These are phyloP conservation scores for Xestia c-nigrum DNA, from an alignment of 2,888 invertebrate genomes.

Conservation along the genomic window DNA sequence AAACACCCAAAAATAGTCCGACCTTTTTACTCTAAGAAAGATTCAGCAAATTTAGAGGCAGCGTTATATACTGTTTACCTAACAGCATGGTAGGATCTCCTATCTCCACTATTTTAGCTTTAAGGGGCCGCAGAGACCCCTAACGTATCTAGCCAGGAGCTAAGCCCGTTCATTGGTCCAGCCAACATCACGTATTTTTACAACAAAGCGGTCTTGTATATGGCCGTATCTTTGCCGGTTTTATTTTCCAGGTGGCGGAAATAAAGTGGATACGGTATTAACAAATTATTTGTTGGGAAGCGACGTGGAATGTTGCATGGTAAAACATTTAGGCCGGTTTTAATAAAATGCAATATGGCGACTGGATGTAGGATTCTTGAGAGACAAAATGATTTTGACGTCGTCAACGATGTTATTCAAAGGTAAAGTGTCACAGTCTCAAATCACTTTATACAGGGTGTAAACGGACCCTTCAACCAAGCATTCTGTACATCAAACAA, in stretches of 20 bases:
- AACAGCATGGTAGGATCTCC: slow-evolving; percentile 44
- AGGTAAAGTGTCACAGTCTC: neutral
- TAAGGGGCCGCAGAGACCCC: slow-evolving; percentile 62
- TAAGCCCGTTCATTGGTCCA: slow-evolving; percentile 55
- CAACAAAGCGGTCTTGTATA: slow-evolving; percentile 53
- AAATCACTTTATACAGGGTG: neutral
- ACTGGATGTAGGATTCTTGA: neutral
- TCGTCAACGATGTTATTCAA: neutral
- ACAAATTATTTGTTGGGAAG: slow-evolving; percentile 26
- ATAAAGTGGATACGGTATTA: slow-evolving; percentile 44
- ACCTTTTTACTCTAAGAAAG: slow-evolving; percentile 14
- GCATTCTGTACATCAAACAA: no score
- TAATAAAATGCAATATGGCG: slow-evolving; percentile 8
- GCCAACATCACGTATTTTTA: slow-evolving; percentile 55
- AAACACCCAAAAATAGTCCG: slow-evolving; percentile 23
- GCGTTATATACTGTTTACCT: slow-evolving; percentile 51
- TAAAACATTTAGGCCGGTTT: neutral
- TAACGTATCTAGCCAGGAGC: slow-evolving; percentile 50
- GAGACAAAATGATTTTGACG: neutral
- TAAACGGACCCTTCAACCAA: no score
- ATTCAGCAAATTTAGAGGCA: slow-evolving; percentile 34
- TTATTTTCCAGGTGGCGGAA: slow-evolving; percentile 43
- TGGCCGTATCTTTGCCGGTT: slow-evolving; percentile 48
- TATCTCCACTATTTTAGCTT: slow-evolving; percentile 59
- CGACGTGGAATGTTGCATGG: slow-evolving; percentile 10